phyloP scores from a whole-genome alignment of 2,888 invertebrate species.

The Atethmia centrago region DNA sequence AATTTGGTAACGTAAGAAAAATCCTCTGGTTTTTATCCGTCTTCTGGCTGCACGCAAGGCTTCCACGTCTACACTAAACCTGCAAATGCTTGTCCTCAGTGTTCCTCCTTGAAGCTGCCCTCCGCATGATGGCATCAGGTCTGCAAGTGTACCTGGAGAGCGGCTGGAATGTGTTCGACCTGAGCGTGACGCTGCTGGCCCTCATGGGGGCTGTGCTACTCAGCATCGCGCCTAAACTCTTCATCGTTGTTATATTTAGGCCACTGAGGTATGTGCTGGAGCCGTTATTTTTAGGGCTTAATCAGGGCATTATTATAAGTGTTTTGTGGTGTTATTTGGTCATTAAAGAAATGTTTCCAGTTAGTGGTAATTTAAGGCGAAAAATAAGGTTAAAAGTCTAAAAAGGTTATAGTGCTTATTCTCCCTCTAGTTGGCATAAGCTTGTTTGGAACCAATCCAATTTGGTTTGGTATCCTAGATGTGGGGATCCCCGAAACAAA shows the following conservation, averaged over 20 bases:
- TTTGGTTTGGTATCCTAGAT: too few species aligned
- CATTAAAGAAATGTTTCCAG: too few species aligned
- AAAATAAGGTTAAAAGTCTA: too few species aligned
- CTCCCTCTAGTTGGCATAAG: too few species aligned
- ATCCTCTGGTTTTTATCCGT: too few species aligned
- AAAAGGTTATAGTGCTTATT: too few species aligned
- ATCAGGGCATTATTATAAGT: neutral
- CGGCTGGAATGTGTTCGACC: slow-evolving; percentile 96
- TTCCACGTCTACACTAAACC: neutral
- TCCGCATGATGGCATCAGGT: slow-evolving; percentile 94
- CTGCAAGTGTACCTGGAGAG: slow-evolving; percentile 93
- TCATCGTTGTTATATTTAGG: slow-evolving; percentile 93
- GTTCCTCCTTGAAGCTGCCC: slow-evolving; percentile 93
- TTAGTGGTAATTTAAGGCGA: too few species aligned
- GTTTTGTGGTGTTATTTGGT: neutral
- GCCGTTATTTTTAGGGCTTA: neutral
- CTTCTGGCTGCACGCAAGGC: neutral
- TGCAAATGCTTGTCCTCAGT: slow-evolving; percentile 87
- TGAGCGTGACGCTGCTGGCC: slow-evolving; percentile 92
- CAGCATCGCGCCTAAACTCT: slow-evolving; percentile 92
- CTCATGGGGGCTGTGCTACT: slow-evolving; percentile 92
- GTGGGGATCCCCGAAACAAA: too few species aligned
- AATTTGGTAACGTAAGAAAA: too few species aligned
- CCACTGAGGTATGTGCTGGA: slow-evolving; percentile 89
- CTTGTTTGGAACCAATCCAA: too few species aligned